phyloP scores from a whole-genome alignment of 2,888 invertebrate species.

The Cephus pulcher region DNA sequence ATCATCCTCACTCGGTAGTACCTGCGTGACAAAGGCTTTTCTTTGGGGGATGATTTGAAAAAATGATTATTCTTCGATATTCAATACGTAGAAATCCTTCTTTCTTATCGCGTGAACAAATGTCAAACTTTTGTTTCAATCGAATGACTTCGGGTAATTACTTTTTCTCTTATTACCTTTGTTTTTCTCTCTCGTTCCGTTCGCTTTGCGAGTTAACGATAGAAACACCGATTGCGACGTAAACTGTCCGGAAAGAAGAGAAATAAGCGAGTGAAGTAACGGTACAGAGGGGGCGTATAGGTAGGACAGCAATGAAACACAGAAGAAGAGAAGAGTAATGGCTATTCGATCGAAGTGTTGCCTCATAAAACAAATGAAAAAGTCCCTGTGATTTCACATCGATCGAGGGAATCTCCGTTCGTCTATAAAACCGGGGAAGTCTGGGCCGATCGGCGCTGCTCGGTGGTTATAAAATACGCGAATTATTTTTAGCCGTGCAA shows the following conservation, averaged over 20 bases:
- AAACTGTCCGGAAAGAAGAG: neutral
- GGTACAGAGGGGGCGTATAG: neutral
- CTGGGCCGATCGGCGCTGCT: slow-evolving; percentile 21
- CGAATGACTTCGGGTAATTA: neutral
- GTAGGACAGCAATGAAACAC: neutral
- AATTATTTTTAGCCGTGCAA: slow-evolving; percentile 63
- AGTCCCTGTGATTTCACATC: slow-evolving; percentile 13
- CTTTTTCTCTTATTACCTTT: neutral
- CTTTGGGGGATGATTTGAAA: neutral
- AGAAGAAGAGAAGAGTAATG: neutral
- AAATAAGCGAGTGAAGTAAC: neutral
- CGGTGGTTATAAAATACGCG: slow-evolving; percentile 58
- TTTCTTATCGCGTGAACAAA: neutral
- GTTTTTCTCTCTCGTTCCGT: neutral
- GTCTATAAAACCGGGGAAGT: slow-evolving; percentile 25
- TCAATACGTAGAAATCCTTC: neutral
- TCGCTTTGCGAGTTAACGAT: neutral
- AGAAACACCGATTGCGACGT: neutral
- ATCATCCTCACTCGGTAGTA: neutral
- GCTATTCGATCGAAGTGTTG: neutral
- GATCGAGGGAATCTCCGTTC: slow-evolving; percentile 18
- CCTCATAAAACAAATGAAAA: slow-evolving; percentile 2
- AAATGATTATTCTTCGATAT: neutral
- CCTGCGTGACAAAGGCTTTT: neutral
- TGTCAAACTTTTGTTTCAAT: neutral